These are phyloP conservation scores for Ectemnius lituratus DNA, from an alignment of 2,888 invertebrate genomes.

Conservation along the genomic window DNA sequence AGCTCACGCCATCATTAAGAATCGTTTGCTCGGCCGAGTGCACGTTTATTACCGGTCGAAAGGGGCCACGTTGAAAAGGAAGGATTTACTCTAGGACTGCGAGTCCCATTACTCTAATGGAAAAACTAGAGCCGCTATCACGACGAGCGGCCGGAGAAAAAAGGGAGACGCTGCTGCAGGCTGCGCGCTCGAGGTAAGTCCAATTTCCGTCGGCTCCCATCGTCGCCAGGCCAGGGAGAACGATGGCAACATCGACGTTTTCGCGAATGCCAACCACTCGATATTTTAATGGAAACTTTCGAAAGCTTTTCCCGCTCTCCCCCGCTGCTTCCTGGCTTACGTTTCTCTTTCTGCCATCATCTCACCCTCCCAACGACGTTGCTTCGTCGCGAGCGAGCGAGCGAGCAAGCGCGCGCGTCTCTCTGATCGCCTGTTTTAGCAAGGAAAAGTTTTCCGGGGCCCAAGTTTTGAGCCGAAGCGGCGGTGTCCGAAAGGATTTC, in stretches of 20 bases:
- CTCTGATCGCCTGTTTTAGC: too few species aligned
- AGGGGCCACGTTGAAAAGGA: too few species aligned
- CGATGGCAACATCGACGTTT: constrained; percentile 12
- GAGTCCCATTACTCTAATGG: constrained; percentile 10
- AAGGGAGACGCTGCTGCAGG: constrained; percentile 4
- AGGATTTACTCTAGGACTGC: too few species aligned
- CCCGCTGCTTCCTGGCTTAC: too few species aligned
- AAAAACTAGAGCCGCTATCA: constrained; percentile 17
- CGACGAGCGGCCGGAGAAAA: constrained; percentile 10
- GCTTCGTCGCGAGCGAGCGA: neutral
- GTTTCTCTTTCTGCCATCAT: neutral
- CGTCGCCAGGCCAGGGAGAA: neutral
- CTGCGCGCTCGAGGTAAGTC: constrained; percentile 19
- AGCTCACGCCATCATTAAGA: too few species aligned
- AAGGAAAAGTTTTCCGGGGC: neutral
- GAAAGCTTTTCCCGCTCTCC: neutral
- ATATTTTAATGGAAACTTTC: constrained; percentile 33
- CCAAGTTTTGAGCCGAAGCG: neutral
- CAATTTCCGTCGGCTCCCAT: constrained; percentile 29
- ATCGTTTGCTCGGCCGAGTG: too few species aligned
- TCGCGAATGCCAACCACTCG: constrained; percentile 6
- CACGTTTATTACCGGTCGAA: too few species aligned
- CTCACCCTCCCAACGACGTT: neutral
- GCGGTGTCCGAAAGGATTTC: neutral
- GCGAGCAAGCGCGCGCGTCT: too few species aligned